Evolutionary conservation across 2,797 vertebrate species (phyloP).

Genomic region (Anisognathus igniventris): DNA sequence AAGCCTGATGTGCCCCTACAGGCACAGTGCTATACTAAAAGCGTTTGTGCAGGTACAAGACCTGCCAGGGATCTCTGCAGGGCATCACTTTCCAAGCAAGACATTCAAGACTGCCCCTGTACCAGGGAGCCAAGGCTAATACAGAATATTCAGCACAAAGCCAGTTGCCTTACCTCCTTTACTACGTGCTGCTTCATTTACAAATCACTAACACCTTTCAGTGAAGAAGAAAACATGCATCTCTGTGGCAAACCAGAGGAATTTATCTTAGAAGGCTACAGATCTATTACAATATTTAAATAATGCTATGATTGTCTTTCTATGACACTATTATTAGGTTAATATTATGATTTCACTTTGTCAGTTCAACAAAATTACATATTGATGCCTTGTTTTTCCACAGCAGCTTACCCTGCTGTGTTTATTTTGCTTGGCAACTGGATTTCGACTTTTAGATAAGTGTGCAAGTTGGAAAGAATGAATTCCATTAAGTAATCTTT

Average conservation of each 20-base stretch:
- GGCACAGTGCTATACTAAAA: neutral
- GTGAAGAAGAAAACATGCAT: neutral
- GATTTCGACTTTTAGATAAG: constrained; percentile 24
- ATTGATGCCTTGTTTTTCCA: constrained; percentile 16
- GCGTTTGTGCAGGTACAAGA: neutral
- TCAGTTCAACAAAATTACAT: constrained; percentile 1
- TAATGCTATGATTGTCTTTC: neutral
- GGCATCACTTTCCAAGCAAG: neutral
- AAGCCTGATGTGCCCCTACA: neutral
- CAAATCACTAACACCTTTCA: neutral
- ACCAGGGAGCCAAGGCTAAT: neutral
- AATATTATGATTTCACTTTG: constrained; percentile 37
- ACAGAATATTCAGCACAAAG: neutral
- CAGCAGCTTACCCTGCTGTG: neutral
- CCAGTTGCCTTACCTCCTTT: neutral
- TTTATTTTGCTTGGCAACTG: constrained; percentile 31
- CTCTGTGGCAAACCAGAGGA: neutral
- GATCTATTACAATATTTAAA: constrained; percentile 20
- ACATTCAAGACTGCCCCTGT: neutral
- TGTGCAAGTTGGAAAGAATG: neutral
- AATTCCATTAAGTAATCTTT: constrained; percentile 47
- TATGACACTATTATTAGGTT: constrained; percentile 8
- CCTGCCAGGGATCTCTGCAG: neutral
- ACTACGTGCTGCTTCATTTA: neutral
- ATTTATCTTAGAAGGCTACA: neutral